These are phyloP conservation scores for Macroteleia sp. DNA, from an alignment of 2,888 invertebrate genomes.

Conservation along the genomic window DNA sequence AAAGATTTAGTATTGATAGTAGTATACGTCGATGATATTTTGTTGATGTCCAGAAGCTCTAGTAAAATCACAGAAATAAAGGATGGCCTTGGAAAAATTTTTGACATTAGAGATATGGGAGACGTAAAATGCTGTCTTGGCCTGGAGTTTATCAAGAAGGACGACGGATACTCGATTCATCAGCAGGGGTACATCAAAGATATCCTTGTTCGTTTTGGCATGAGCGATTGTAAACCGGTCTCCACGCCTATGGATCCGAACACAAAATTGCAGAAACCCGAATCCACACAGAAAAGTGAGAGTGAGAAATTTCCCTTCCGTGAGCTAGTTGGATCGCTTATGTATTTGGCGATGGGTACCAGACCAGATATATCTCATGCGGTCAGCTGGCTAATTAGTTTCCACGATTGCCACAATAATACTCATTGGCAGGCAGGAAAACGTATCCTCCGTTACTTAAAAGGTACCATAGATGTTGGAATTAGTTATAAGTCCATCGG, in stretches of 20 bases:
- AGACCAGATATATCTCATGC: background rate
- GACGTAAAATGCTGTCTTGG: background rate
- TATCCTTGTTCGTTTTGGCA: conserved; percentile 66
- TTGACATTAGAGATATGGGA: conserved; percentile 5
- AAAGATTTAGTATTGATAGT: conserved; percentile 5
- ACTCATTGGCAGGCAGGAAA: background rate
- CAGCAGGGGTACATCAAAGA: conserved; percentile 62
- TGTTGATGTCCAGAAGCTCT: background rate
- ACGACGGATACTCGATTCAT: background rate
- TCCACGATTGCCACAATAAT: background rate
- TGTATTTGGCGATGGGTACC: background rate
- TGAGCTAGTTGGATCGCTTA: too few species aligned
- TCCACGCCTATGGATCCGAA: too few species aligned
- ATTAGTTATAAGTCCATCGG: too few species aligned
- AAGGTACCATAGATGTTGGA: background rate
- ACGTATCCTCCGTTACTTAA: background rate
- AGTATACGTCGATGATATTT: conserved; percentile 52
- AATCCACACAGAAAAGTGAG: background rate
- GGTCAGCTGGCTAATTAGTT: background rate
- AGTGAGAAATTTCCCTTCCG: background rate
- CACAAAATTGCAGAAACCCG: too few species aligned
- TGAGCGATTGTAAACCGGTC: conserved; percentile 35
- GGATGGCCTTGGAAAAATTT: background rate
- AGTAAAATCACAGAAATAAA: background rate
- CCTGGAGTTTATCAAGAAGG: background rate